These are phyloP conservation scores for Chloropsis hardwickii DNA, from an alignment of 2,113 vertebrate genomes.

Conservation along the genomic window DNA sequence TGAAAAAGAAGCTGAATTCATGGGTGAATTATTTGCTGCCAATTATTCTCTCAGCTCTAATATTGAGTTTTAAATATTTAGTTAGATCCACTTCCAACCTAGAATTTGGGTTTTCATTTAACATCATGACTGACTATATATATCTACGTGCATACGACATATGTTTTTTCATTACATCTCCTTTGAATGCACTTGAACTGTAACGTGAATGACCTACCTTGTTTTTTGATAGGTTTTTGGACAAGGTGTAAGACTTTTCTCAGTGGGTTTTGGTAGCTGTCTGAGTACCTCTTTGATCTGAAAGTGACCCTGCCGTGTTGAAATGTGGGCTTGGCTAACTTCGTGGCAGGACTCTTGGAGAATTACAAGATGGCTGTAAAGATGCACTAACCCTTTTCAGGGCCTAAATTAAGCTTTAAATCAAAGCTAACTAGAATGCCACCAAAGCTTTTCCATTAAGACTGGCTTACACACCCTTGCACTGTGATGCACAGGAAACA, in stretches of 20 bases:
- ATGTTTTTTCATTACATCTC: background rate
- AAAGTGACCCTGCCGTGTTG: conserved; percentile 65
- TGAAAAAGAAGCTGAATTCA: conserved; percentile 8
- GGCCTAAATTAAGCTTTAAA: conserved; percentile 71
- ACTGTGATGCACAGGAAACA: conserved; percentile 63
- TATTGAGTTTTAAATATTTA: conserved; percentile 62
- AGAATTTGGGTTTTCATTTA: conserved; percentile 27
- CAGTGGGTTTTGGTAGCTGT: conserved; percentile 21
- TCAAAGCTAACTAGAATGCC: conserved; percentile 70
- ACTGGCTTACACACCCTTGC: conserved; percentile 58
- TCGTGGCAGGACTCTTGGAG: conserved; percentile 61
- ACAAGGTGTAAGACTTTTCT: background rate
- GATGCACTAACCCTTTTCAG: conserved; percentile 69
- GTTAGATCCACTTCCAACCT: conserved; percentile 13
- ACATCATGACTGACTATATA: background rate
- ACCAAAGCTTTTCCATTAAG: conserved; percentile 65
- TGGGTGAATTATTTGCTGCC: conserved; percentile 48
- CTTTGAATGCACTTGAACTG: background rate
- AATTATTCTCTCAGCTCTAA: conserved; percentile 41
- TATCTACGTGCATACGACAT: background rate
- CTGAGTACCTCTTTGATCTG: conserved; percentile 52
- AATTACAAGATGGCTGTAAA: conserved; percentile 71
- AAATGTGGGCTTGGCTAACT: conserved; percentile 70
- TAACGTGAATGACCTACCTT: background rate
- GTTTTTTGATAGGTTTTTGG: conserved; percentile 16